Percentiles rank a stretch among this genome's conserved stretches.
phyloP scores from a whole-genome alignment of 2,888 invertebrate species.

The Gymnosoma rotundatum region DNA sequence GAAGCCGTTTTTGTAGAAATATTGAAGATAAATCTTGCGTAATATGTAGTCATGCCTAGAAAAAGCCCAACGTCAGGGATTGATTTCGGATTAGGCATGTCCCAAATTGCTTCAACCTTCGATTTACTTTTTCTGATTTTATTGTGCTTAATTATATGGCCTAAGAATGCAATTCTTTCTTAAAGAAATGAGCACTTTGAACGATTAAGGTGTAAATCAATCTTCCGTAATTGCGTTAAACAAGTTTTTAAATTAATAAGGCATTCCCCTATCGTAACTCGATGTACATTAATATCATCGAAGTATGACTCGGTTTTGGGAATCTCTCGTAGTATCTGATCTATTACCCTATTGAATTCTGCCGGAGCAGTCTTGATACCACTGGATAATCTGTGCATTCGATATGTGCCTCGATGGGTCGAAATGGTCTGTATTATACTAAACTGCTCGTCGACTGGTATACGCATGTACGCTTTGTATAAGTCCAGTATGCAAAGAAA shows the following conservation, averaged over 20 bases:
- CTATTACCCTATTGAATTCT: not conserved
- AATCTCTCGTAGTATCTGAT: not conserved
- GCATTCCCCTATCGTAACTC: not conserved
- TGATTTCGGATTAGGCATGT: not conserved
- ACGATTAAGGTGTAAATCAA: conserved; percentile 3
- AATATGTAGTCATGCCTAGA: not conserved
- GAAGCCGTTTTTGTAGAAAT: not conserved
- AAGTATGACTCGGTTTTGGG: not conserved
- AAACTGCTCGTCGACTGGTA: conserved; percentile 47
- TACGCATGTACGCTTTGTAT: no score
- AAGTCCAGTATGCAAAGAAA: no score
- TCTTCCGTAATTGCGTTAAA: not conserved
- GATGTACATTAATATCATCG: conserved; percentile 4
- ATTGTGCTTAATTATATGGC: not conserved
- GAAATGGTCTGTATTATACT: conserved; percentile 20
- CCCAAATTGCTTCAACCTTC: not conserved
- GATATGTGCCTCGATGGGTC: conserved; percentile 17
- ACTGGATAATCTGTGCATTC: not conserved
- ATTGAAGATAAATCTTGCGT: not conserved
- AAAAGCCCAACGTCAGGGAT: not conserved
- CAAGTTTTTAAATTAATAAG: not conserved
- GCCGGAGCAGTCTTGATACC: not conserved
- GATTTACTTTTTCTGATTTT: not conserved
- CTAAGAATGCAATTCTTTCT: not conserved
- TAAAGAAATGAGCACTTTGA: conserved; percentile 7